Base-by-base conservation (phyloP, 2,888 invertebrate genomes). In the Emmelina monodactyla region DNA sequence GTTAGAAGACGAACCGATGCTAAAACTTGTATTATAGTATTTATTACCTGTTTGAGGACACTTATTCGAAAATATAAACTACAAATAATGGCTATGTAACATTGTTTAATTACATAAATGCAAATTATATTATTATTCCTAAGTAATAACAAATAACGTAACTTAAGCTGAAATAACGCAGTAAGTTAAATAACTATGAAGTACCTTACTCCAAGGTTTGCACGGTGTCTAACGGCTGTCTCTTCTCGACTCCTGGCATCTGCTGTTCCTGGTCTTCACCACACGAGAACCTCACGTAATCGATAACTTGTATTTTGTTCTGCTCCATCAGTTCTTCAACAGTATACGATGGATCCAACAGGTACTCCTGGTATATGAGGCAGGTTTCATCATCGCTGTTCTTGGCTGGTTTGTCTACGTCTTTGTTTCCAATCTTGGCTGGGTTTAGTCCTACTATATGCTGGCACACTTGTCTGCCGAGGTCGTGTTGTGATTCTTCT, bases 371-470 rank as follows among this genome's bases (percentile, higher is more conserved):
- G 63, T 86, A 87, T 38, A 96, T 86, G 41, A 97, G 82, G 50
- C 87, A 85, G 0, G 82, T 83, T 75, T 95, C 95, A 31, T 92
- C 88, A 49, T 92, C 91, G 31, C 83, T 60, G 48, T 87, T 84
- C 43, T 81, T 70, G 0, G 76, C 62, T 5, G 88, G 88, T 46
- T 84, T 66, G 54, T 91, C 90, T 32, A 62, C 68, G 11, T 75
- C 73, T 42, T 82, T 78, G 44, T 83, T 65, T 1, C 93, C 94
- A 40, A 94, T 83, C 71, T 87, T 89, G 22, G 55, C 62, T 0
- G 94, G 94, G 50, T 89, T 89, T 85, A 93, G 88, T 16, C 94
- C 95, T 14, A 97, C 92, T 50, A 97, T 87, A 57, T 97, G 97
- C 61, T 97, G 96, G 58, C 95, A 94, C 5, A 97, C 63, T 53